Evolutionary conservation across 2,888 invertebrate species (phyloP), one percentile per base, ranked within the genome.

Genomic region (Tuberolachnus salignus): DNA sequence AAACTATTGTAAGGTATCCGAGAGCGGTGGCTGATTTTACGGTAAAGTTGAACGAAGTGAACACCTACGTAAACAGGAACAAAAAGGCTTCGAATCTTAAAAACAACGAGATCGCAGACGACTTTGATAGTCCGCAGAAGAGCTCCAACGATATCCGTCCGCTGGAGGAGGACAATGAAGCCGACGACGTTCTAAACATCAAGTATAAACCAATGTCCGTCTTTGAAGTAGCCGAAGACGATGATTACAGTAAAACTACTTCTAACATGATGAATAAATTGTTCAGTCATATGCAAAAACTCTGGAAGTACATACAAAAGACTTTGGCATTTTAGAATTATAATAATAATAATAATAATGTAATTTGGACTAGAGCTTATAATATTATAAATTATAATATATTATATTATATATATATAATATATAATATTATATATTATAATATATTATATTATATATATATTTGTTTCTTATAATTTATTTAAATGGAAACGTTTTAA

Each of bases 11-110:
- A 6, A 63, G 73, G 13, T 51, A 51, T 49, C 69, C 59, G 11
- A 59, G 78, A 13, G 59, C 78, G 3, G 57, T 78, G 34, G 78
- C 78, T 42, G 78, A 78, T 16, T 59, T 78, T 21, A 78, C 78
- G 49, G 55, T 78, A 51, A 78, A 78, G 21, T 13, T 78, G 9
- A 78, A 78, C 34, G 78, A 78, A 57, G 78, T 69, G 49, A 78
- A 78, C 21, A 69, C 78, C 0, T 69, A 69, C n/a, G 49, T 69
- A 2, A 69, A 78, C 34, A 59, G 61, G 51, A 61, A n/a, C 1
- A 44, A 44, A 53, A 21, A 42, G 16, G 11, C 14, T 3, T 3
- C 6, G 9, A 23, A 69, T n/a, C 49, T 59, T 42, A 61, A 42
- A 69, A 61, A 14, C 16, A 78, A 78, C 26, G 78, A 61, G 16